These are phyloP conservation scores for Diarsia mendica DNA, from an alignment of 2,888 invertebrate genomes.

Conservation along the genomic window DNA sequence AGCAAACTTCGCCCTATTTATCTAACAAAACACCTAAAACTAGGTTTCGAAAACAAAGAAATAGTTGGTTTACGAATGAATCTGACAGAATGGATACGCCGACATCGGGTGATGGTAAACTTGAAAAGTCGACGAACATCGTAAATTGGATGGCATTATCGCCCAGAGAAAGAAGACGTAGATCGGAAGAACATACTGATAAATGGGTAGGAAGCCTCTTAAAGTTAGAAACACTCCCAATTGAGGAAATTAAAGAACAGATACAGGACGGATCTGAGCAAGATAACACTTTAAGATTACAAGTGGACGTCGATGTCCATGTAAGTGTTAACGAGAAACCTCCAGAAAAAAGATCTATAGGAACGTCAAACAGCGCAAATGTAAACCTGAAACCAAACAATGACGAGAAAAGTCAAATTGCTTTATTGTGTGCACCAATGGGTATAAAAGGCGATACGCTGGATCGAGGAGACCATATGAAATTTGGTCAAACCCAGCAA, in stretches of 20 bases:
- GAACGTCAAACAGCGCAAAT: slow-evolving; percentile 37
- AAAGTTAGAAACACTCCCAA: slow-evolving; percentile 36
- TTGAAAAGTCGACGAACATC: slow-evolving; percentile 67
- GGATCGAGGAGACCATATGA: slow-evolving; percentile 56
- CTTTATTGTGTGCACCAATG: slow-evolving; percentile 13
- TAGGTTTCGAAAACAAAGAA: slow-evolving; percentile 65
- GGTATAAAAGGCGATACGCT: slow-evolving; percentile 11
- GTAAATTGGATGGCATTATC: slow-evolving; percentile 79
- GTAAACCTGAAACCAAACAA: slow-evolving; percentile 14
- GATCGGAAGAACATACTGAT: slow-evolving; percentile 60
- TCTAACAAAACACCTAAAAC: slow-evolving; percentile 59
- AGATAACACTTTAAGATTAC: slow-evolving; percentile 48
- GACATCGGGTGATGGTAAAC: slow-evolving; percentile 36
- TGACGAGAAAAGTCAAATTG: slow-evolving; percentile 23
- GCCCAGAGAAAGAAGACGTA: slow-evolving; percentile 76
- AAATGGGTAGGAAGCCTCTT: slow-evolving; percentile 52
- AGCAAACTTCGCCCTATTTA: slow-evolving; percentile 57
- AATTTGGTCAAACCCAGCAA: slow-evolving; percentile 49
- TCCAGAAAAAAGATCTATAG: slow-evolving; percentile 55
- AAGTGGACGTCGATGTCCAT: slow-evolving; percentile 70
- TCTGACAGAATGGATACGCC: slow-evolving; percentile 40
- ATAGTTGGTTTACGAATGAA: slow-evolving; percentile 74
- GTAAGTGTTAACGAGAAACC: slow-evolving; percentile 52
- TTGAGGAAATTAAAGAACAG: slow-evolving; percentile 24
- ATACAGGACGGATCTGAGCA: slow-evolving; percentile 6